phyloP scores from a whole-genome alignment of 2,113 vertebrate species.

The Pachypanchax playfairii region DNA sequence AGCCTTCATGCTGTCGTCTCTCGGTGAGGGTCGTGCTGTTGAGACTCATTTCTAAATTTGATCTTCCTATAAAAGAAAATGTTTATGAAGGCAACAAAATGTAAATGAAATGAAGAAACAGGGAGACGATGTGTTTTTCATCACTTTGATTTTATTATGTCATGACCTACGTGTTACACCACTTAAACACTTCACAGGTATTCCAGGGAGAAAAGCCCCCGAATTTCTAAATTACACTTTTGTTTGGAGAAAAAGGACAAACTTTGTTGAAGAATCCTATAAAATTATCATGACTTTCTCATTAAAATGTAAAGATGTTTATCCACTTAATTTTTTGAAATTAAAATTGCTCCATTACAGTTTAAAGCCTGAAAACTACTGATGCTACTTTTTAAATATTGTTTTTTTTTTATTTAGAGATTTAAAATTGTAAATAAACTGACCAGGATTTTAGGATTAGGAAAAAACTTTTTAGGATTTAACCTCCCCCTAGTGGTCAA shows the following conservation, averaged over 20 bases:
- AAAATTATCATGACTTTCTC: too few species aligned
- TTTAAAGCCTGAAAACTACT: neutral
- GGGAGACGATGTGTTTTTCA: conserved; percentile 29
- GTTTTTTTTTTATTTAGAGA: too few species aligned
- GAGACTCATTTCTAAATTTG: conserved; percentile 40
- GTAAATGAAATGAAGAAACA: conserved; percentile 57
- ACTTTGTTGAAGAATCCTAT: too few species aligned
- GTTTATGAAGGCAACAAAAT: conserved; percentile 12
- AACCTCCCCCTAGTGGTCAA: neutral
- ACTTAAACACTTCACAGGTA: conserved; percentile 48
- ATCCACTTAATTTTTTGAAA: too few species aligned
- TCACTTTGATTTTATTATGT: conserved; percentile 60
- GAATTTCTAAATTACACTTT: conserved; percentile 29
- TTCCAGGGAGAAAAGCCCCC: conserved; percentile 39
- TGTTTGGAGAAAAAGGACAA: conserved; percentile 1
- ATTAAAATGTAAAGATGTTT: too few species aligned
- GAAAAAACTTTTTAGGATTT: neutral
- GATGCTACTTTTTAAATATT: neutral
- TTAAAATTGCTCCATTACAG: neutral
- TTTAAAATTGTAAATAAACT: too few species aligned
- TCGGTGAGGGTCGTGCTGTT: conserved; percentile 32
- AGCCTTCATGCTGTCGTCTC: conserved; percentile 37
- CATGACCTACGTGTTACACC: conserved; percentile 50
- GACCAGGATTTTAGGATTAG: too few species aligned
- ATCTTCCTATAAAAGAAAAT: conserved; percentile 28